Evolutionary conservation across 2,797 vertebrate genomes (phyloP).

Genomic region (Alosa sapidissima): DNA sequence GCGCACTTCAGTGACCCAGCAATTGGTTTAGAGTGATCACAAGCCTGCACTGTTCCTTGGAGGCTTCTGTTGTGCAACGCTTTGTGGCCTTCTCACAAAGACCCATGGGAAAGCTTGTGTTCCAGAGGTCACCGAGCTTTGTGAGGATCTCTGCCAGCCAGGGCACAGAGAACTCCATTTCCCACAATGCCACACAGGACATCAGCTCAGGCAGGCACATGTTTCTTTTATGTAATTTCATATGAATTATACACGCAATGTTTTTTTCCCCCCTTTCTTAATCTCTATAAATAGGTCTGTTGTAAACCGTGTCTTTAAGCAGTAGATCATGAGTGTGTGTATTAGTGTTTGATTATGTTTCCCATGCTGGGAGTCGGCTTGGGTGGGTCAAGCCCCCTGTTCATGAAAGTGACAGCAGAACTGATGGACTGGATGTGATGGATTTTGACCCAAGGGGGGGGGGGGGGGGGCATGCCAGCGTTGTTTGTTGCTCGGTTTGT

Average conservation of each 20-base stretch:
- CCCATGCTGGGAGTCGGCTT: neutral
- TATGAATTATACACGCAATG: neutral
- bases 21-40: neutral
- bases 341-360: neutral
- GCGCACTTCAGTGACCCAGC: neutral
- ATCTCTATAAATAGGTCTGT: neutral
- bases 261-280: neutral
- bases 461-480: neutral
- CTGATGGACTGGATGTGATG: neutral
- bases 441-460: neutral
- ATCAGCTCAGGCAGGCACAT: neutral
- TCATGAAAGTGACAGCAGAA: neutral
- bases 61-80: slow-evolving; percentile 8
- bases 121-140: neutral
- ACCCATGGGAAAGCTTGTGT: slow-evolving; percentile 1
- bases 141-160: neutral
- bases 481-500: neutral
- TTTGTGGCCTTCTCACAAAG: neutral
- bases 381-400: neutral
- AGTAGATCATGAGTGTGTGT: neutral
- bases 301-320: neutral
- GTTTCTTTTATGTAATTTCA: neutral
- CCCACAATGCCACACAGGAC: neutral
- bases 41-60: neutral
- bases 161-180: neutral